Evolutionary conservation across 2,797 vertebrate genomes (phyloP).

Genomic region (Galaxias olidus): DNA sequence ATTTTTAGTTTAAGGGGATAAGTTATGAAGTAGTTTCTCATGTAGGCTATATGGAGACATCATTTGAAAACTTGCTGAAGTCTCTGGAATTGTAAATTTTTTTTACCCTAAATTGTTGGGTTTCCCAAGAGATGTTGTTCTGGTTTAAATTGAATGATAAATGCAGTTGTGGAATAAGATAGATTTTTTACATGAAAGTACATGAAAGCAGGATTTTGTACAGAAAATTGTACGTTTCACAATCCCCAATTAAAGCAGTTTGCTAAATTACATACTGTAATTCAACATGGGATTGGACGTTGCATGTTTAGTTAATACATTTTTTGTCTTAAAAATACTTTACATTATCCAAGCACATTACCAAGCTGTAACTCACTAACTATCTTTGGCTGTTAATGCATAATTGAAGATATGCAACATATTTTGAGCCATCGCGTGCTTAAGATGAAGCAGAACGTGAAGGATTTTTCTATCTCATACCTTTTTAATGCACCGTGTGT

Average conservation of each 20-base stretch:
- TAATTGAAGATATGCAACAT: slow-evolving; percentile 53
- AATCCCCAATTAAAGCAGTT: too few relatives aligned
- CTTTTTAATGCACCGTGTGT: slow-evolving; percentile 40
- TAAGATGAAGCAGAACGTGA: slow-evolving; percentile 42
- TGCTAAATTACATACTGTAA: too few relatives aligned
- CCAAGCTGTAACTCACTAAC: slow-evolving; percentile 31
- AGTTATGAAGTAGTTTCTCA: slow-evolving; percentile 37
- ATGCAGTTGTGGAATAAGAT: too few relatives aligned
- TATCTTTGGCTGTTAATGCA: slow-evolving; percentile 35
- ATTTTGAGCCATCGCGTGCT: slow-evolving; percentile 42
- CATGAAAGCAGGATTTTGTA: too few relatives aligned
- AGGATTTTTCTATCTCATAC: slow-evolving; percentile 31
- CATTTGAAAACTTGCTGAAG: slow-evolving; percentile 68
- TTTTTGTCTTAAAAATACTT: too few relatives aligned
- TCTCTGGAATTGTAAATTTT: slow-evolving; percentile 59
- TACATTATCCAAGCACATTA: too few relatives aligned
- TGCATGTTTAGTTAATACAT: too few relatives aligned
- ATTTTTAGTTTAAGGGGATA: too few relatives aligned
- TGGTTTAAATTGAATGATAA: too few relatives aligned
- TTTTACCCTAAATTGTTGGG: slow-evolving; percentile 29
- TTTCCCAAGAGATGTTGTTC: slow-evolving; percentile 42
- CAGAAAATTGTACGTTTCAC: too few relatives aligned
- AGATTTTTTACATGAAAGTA: too few relatives aligned
- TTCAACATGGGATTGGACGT: too few relatives aligned
- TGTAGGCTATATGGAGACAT: slow-evolving; percentile 63